Evolutionary conservation across 1,140 invertebrate species (phyloP).

Genomic region (Geopemphigus sp.): DNA sequence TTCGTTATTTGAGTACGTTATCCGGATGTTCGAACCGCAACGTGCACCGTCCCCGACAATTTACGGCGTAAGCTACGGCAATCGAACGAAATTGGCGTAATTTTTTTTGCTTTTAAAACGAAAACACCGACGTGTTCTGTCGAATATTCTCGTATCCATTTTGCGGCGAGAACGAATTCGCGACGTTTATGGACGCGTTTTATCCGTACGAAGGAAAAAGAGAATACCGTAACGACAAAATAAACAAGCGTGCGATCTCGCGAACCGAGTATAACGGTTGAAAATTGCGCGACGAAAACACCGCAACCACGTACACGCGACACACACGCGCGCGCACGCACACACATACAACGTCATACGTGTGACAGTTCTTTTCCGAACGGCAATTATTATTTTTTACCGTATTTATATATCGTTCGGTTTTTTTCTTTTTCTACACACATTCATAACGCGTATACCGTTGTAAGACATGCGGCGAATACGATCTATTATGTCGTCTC

Average conservation of each 20-base stretch:
- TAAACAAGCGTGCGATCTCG: not conserved
- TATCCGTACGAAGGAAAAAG: not conserved
- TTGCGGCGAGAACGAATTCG: too few species aligned
- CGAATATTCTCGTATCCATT: too few species aligned
- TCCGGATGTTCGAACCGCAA: too few species aligned
- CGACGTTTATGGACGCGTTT: too few species aligned
- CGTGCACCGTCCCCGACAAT: too few species aligned
- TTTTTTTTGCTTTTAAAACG: too few species aligned
- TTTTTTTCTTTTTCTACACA: not conserved
- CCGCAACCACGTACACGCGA: not conserved
- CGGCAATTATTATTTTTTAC: slow-evolving; percentile 26
- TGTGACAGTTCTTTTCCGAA: slow-evolving; percentile 32
- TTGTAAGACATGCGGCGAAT: not conserved
- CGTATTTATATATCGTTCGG: not conserved
- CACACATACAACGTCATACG: not conserved
- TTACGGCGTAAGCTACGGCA: too few species aligned
- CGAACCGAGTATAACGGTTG: slow-evolving; percentile 17
- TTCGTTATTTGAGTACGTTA: too few species aligned
- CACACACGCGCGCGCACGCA: not conserved
- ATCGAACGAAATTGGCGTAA: too few species aligned
- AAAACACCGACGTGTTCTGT: too few species aligned
- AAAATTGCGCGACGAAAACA: slow-evolving; percentile 4
- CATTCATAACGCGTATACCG: not conserved
- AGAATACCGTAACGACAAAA: not conserved
- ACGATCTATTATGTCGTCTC: not conserved